Base-by-base conservation (phyloP, 2,113 vertebrate genomes). In the Sminthopsis crassicaudata region DNA sequence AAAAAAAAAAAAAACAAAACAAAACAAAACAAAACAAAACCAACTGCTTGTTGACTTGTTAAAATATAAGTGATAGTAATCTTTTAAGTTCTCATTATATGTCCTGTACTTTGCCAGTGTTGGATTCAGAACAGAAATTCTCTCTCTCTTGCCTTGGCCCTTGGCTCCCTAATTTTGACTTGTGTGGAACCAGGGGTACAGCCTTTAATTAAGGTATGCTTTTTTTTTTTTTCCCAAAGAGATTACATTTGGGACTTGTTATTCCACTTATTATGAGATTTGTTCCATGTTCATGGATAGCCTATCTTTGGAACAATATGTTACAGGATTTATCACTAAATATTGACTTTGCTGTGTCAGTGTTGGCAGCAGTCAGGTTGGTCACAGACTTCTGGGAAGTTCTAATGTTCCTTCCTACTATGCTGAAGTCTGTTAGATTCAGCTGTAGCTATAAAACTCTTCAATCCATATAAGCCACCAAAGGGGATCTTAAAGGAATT, bases 381-480 rank as follows among this genome's bases (percentile, higher is more conserved):
- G 54, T 91, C 11, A 14, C 52, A 53, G 90, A 48, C 89, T 91
- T 89, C 84, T 36, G 91, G 76, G 53, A 19, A 25, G 1, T 36
- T 52, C 1, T 23, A 26, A 27, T 89, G 51, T 91, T 53, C 51
- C 9, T 4, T 36, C 30, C 42, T 30, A 1, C 67, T 52, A 84
- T 92, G 67, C 55, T 53, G 92, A 93, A 25, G 30, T 48, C 94
- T 94, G 2, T 60, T 57, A 42, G 51, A 89, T 46, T 67, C 50
- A 4, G 2, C 48, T 5, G 2, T 46, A n/a, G 90, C 89, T 54
- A 42, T 84, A 11, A 53, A 26, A 36, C 48, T 53, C 24, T 92
- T 42, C 36, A 30, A 26, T 19, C 36, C 46, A 26, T 10, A 0
- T 9, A 67, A 55, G 53, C 88, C 51, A n/a, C 46, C 67, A 94